These are phyloP conservation scores for Ectobius pallidus DNA, from an alignment of 2,888 invertebrate species.

Conservation along the genomic window DNA sequence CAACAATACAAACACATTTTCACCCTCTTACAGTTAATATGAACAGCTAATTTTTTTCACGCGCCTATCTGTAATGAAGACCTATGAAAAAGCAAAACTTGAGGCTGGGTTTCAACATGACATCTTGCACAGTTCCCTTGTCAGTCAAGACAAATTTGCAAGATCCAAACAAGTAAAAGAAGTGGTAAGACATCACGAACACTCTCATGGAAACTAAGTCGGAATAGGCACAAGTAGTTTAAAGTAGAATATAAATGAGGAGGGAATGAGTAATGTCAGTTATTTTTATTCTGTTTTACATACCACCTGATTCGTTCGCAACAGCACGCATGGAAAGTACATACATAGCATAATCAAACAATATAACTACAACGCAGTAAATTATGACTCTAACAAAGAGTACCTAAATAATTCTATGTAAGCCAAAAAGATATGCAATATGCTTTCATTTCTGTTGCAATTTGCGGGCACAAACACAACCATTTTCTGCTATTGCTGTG, in stretches of 20 bases:
- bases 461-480: no score
- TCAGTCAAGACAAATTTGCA: slow-evolving; percentile 7
- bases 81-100: no score
- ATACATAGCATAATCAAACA: slow-evolving; percentile 31
- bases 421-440: no score
- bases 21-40: no score
- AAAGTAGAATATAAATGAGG: slow-evolving; percentile 25
- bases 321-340: slow-evolving; percentile 37
- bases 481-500: no score
- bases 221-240: slow-evolving; percentile 10
- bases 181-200: neutral
- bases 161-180: neutral
- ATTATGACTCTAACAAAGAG: neutral
- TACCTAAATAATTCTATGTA: no score
- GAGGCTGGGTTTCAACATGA: no score
- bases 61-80: no score
- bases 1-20: no score
- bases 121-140: no score
- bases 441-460: no score
- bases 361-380: neutral
- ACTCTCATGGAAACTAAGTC: slow-evolving; percentile 27
- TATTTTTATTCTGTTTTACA: slow-evolving; percentile 28
- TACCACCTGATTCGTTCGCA: slow-evolving; percentile 39
- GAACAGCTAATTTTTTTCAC: no score
- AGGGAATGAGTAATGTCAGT: slow-evolving; percentile 28